Evolutionary conservation across 2,797 vertebrate genomes (phyloP).

Genomic region (Oreonectes daqikongensis): DNA sequence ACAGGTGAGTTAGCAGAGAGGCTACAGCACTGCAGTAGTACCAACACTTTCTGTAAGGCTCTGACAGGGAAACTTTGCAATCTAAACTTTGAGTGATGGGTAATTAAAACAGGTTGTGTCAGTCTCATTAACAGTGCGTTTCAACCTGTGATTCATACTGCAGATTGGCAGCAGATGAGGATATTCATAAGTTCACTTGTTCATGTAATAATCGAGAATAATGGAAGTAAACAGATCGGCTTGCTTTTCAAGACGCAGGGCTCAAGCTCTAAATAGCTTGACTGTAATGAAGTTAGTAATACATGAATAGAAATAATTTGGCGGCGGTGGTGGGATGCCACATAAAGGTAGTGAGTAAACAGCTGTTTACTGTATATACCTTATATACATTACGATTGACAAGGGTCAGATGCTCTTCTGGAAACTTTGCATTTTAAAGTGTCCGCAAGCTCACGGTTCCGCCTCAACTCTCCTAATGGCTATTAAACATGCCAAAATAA

Average conservation of each 20-base stretch:
- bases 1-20: conserved; percentile 51
- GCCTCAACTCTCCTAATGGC: background rate
- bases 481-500: conserved; percentile 23
- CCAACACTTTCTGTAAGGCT: background rate
- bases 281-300: background rate
- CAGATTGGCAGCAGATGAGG: conserved; percentile 7
- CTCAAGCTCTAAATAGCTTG: background rate
- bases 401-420: no score
- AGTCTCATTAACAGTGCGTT: conserved; percentile 15
- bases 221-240: background rate
- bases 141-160: conserved; percentile 14
- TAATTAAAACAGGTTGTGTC: conserved; percentile 26
- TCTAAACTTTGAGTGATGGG: conserved; percentile 29
- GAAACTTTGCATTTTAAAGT: background rate
- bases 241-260: background rate
- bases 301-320: background rate
- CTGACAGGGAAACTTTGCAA: background rate
- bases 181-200: background rate
- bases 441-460: conserved; percentile 15
- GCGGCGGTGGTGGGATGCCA: background rate
- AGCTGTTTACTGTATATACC: background rate
- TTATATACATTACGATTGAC: no score
- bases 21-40: conserved; percentile 6
- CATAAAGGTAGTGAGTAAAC: background rate
- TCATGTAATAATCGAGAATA: background rate